Conservation (phyloP, 2,888 invertebrate genomes). For the Ophion obscuratus region DNA sequence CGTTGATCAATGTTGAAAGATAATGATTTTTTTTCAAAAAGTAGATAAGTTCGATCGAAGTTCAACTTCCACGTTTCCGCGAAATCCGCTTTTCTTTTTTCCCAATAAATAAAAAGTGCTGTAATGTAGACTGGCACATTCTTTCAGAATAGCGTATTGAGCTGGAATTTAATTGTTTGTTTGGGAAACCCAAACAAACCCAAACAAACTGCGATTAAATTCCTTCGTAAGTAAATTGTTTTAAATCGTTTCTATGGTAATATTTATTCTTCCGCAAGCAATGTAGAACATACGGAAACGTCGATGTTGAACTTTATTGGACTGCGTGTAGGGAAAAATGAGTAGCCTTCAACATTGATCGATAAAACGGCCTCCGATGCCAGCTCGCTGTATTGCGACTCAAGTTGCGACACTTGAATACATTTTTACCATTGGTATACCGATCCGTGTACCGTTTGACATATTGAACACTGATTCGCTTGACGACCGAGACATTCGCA, state of each 20-base stretch:
- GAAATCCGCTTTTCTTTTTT: not conserved
- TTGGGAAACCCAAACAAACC: too few species aligned
- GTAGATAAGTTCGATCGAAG: not conserved
- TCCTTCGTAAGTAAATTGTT: not conserved
- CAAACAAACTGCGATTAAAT: not conserved
- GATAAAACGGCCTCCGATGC: not conserved
- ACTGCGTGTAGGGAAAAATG: not conserved
- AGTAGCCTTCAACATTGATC: not conserved
- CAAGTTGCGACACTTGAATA: not conserved
- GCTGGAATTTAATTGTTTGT: not conserved
- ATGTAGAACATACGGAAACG: not conserved
- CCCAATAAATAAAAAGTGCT: not conserved
- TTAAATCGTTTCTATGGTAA: not conserved
- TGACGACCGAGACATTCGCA: slow-evolving; percentile 35
- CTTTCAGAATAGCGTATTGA: not conserved
- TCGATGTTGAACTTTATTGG: not conserved
- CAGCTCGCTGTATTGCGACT: not conserved
- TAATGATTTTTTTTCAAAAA: not conserved
- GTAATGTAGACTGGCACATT: not conserved
- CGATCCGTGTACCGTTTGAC: not conserved
- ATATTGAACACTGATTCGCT: slow-evolving; percentile 19
- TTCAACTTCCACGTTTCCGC: not conserved
- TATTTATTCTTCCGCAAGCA: not conserved
- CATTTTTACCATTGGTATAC: not conserved
- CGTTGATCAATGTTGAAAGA: not conserved